Evolutionary conservation across 2,888 invertebrate genomes (phyloP).

Genomic region (Mythimna albipuncta): DNA sequence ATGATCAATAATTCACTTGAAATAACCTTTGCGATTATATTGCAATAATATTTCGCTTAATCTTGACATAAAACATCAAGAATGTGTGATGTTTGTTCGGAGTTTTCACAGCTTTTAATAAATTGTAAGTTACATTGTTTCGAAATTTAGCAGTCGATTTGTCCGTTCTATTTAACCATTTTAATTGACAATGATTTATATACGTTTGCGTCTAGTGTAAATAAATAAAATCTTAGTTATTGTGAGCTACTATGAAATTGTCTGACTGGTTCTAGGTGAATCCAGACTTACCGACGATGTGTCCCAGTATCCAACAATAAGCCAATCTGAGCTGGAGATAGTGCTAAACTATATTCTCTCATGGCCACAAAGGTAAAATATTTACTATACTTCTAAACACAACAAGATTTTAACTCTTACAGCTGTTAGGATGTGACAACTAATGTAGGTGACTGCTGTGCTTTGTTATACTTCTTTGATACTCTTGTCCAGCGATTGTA

Average conservation of each 20-base stretch:
- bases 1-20: slow-evolving; percentile 84
- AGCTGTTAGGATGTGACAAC: slow-evolving; percentile 29
- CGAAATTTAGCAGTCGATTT: slow-evolving; percentile 80
- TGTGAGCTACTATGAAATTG: slow-evolving; percentile 37
- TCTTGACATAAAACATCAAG: slow-evolving; percentile 89
- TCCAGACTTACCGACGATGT: slow-evolving; percentile 94
- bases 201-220: slow-evolving; percentile 22
- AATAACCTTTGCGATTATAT: slow-evolving; percentile 84
- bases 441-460: slow-evolving; percentile 45
- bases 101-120: slow-evolving; percentile 97
- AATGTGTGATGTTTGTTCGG: slow-evolving; percentile 98
- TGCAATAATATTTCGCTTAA: slow-evolving; percentile 84
- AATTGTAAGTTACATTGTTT: slow-evolving; percentile 91
- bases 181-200: slow-evolving; percentile 55
- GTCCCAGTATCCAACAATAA: slow-evolving; percentile 94
- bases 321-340: slow-evolving; percentile 95
- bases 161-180: slow-evolving; percentile 66
- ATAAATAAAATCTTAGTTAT: slow-evolving; percentile 29
- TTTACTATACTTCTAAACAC: slow-evolving; percentile 16
- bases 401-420: slow-evolving; percentile 29
- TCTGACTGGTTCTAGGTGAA: slow-evolving; percentile 92
- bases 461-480: slow-evolving; percentile 55
- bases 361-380: slow-evolving; percentile 95
- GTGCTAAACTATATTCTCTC: slow-evolving; percentile 96
- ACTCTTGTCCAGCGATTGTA: slow-evolving; percentile 25